These are phyloP conservation scores for Neodontobutis hainanensis DNA, from an alignment of 2,113 vertebrate genomes.

Conservation along the genomic window DNA sequence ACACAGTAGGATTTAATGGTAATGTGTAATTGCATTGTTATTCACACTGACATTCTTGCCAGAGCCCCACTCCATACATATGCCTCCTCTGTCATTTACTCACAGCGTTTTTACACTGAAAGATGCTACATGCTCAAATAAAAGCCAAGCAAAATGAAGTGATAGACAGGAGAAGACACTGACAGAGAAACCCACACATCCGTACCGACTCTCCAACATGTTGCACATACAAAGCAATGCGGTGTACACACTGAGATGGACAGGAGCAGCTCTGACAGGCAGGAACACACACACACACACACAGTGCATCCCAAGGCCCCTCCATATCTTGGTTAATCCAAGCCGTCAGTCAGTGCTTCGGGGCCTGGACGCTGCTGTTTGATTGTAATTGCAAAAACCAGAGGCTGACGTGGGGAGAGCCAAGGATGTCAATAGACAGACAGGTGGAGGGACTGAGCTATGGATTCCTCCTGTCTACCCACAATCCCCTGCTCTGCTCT, in stretches of 20 bases:
- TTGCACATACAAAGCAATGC: constrained; percentile 55
- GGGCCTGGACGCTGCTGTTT: constrained; percentile 73
- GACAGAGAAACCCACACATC: constrained; percentile 38
- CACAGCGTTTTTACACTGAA: neutral
- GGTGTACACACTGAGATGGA: constrained; percentile 31
- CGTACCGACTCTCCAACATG: constrained; percentile 42
- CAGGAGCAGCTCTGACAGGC: constrained; percentile 50
- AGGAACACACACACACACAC: constrained; percentile 42
- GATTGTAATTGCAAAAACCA: constrained; percentile 80
- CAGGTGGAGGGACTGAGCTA: constrained; percentile 64
- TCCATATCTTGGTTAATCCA: constrained; percentile 65
- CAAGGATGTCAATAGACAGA: constrained; percentile 66
- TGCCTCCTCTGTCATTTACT: constrained; percentile 18
- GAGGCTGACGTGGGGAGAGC: constrained; percentile 64
- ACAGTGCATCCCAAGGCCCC: constrained; percentile 57
- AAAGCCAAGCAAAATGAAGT: constrained; percentile 31
- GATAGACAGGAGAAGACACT: constrained; percentile 33
- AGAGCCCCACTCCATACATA: constrained; percentile 17
- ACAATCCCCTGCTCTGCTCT: constrained; percentile 61
- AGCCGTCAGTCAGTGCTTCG: constrained; percentile 69
- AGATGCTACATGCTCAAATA: constrained; percentile 8
- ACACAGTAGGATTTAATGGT: constrained; percentile 60
- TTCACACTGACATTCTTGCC: constrained; percentile 44
- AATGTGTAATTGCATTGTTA: constrained; percentile 68
- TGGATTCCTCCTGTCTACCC: constrained; percentile 67